Evolutionary conservation across 2,888 invertebrate genomes (phyloP), one percentile per base, ranked within the genome.

Genomic region (Orchesellides sinensis): DNA sequence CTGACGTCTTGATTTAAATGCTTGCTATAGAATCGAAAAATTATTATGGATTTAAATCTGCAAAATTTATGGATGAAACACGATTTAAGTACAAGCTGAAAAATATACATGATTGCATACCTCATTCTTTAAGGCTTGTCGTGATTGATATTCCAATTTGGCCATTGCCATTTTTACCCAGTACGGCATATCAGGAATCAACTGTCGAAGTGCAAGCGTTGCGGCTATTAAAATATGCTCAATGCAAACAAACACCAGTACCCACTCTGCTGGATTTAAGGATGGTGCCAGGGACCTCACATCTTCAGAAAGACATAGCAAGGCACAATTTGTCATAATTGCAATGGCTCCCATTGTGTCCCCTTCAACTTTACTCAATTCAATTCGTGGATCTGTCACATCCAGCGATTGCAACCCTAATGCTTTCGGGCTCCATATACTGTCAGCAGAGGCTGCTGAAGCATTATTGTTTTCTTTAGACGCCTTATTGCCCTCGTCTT

Each of bases 131-230:
- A 93, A 90, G 0, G 93, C 93, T 89, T 92, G 92, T 87, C 92
- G 92, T 6, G 93, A 93, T 88, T 93, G 92, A 88, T 92, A 92
- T 88, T 92, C 93, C 66, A 91, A 91, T 88, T 91, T 92, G 0
- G 93, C 92, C 75, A 94, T 89, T 3, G 92, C 93, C 21, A 93
- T 91, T 77, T 93, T 91, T 23, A 94, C 93, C 93, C 93, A 93
- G 85, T 93, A 92, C 2, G 95, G 94, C 78, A 93, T 92, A 89
- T 95, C 94, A 29, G 94, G 93, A 84, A 95, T 94, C 32, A 93
- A 92, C 88, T 93, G 92, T 88, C 93, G 93, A 32, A 95, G 90
- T 14, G 93, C 90, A 85, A 93, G 93, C 84, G 94, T 92, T n/a
- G 93, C 88, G 5, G 92, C 93, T 63, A 95, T 89, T 27, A 95